Conservation (phyloP, 2,888 invertebrate genomes). For the Pandemis heparana region DNA sequence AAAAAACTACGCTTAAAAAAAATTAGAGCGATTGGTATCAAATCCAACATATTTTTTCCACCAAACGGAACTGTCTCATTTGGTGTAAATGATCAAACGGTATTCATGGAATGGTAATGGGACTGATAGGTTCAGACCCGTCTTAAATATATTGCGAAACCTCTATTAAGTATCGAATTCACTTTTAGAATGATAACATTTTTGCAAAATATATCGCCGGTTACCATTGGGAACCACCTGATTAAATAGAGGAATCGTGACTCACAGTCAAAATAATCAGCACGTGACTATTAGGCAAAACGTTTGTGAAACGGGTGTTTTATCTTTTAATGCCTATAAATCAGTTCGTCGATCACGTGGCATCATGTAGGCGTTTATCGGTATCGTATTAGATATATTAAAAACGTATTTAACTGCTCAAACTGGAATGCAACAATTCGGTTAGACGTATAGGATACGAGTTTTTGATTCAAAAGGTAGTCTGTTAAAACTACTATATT, state of each 20-base stretch:
- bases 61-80: too few species aligned
- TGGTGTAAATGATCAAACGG: too few species aligned
- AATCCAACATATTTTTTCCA: too few species aligned
- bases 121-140: too few species aligned
- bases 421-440: not conserved
- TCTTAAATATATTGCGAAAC: too few species aligned
- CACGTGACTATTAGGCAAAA: constrained; percentile 17
- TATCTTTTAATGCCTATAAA: not conserved
- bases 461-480: not conserved
- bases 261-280: not conserved
- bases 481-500: too few species aligned
- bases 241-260: constrained; percentile 7
- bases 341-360: constrained; percentile 10
- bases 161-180: not conserved
- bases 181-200: not conserved
- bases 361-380: constrained; percentile 6
- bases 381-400: not conserved
- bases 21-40: too few species aligned
- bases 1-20: too few species aligned
- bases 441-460: not conserved
- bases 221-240: constrained; percentile 10
- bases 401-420: not conserved
- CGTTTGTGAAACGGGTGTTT: constrained; percentile 1
- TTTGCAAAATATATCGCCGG: not conserved
- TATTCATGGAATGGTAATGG: too few species aligned